phyloP scores from a whole-genome alignment of 1,140 invertebrate genomes.

The Polyergus mexicanus region DNA sequence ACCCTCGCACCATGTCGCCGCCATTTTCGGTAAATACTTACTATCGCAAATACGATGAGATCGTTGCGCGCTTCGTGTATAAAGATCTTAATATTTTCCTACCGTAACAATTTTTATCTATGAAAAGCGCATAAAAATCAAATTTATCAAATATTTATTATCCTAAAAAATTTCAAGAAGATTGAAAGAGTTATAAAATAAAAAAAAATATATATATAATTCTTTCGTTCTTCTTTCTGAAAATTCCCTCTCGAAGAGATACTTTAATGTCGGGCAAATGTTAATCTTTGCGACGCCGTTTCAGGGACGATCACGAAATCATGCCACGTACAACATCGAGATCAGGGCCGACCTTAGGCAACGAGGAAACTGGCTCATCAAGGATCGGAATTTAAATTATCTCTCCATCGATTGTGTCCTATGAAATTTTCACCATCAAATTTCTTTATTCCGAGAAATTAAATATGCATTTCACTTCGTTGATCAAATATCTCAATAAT shows the following conservation, averaged over 20 bases:
- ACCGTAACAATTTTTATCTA: neutral
- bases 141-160: neutral
- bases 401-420: neutral
- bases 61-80: neutral
- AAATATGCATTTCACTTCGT: neutral
- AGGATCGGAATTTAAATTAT: neutral
- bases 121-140: neutral
- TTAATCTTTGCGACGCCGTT: constrained; percentile 18
- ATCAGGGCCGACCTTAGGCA: constrained; percentile 23
- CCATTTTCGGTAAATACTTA: constrained; percentile 49
- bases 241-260: neutral
- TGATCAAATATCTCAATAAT: neutral
- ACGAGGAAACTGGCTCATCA: neutral
- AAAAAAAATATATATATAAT: too few relatives aligned
- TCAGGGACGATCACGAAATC: constrained; percentile 51
- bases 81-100: neutral
- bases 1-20: constrained; percentile 5
- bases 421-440: neutral
- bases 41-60: constrained; percentile 29
- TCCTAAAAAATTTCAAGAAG: neutral
- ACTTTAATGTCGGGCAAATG: neutral
- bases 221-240: too few relatives aligned
- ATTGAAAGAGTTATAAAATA: neutral
- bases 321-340: constrained; percentile 36
- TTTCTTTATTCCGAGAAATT: neutral